Conservation (phyloP, 1,140 invertebrate species). For the Calliopsis andreniformis region DNA sequence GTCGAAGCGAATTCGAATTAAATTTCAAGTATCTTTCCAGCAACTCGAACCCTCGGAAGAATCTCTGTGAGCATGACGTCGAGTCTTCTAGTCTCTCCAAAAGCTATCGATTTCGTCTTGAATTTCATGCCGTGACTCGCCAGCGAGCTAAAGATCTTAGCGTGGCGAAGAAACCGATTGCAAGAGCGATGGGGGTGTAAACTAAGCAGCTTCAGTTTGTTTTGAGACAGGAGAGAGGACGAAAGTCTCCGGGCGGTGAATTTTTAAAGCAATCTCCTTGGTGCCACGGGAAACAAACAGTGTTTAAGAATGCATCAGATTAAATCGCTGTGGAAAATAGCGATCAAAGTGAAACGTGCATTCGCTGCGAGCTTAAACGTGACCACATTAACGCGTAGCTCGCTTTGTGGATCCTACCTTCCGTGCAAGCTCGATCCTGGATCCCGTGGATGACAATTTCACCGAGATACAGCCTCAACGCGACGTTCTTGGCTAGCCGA, state of each 20-base stretch:
- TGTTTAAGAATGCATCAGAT: slow-evolving; percentile 24
- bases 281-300: no score
- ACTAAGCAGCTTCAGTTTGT: no score
- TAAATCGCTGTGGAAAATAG: slow-evolving; percentile 15
- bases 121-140: not conserved
- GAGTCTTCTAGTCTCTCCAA: slow-evolving; percentile 5
- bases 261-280: not conserved
- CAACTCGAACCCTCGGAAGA: not conserved
- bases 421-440: slow-evolving; percentile 41
- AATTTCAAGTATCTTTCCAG: slow-evolving; percentile 9
- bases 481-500: slow-evolving; percentile 61
- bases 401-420: slow-evolving; percentile 38
- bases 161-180: slow-evolving; percentile 8
- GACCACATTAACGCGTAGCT: slow-evolving; percentile 55
- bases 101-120: slow-evolving; percentile 27
- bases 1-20: not conserved
- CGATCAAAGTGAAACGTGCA: slow-evolving; percentile 40
- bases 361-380: slow-evolving; percentile 16
- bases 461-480: slow-evolving; percentile 47
- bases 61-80: not conserved
- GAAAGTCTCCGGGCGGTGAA: not conserved
- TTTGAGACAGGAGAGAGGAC: not conserved
- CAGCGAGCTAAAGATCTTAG: slow-evolving; percentile 22
- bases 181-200: not conserved
- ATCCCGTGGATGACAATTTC: slow-evolving; percentile 31